A percentile compares a stretch with the other conserved stretches of the same genome.
phyloP scores from a whole-genome alignment of 2,797 vertebrate species.

The Sternotherus odoratus region DNA sequence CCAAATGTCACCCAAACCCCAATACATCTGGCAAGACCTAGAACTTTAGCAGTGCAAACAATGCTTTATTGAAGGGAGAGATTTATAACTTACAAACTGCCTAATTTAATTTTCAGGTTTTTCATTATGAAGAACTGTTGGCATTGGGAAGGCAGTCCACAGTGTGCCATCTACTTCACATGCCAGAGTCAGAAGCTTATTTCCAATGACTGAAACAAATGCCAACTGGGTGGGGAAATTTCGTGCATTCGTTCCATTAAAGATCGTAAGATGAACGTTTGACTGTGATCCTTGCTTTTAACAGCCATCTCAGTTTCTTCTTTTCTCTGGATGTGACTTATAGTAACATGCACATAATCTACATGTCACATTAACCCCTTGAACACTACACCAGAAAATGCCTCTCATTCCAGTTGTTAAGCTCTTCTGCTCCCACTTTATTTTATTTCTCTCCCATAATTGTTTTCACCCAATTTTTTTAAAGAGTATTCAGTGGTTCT shows the following conservation, averaged over 20 bases:
- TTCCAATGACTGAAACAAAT: background rate
- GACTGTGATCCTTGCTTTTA: background rate
- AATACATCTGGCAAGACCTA: background rate
- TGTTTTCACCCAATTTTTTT: background rate
- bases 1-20: background rate
- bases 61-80: background rate
- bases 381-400: background rate
- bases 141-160: background rate
- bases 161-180: background rate
- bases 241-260: background rate
- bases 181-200: background rate
- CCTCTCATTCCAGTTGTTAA: background rate
- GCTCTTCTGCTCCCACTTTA: background rate
- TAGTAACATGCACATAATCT: constrained; percentile 49
- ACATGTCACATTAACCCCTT: background rate
- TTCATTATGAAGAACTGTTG: background rate
- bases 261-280: background rate
- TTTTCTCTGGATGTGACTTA: background rate
- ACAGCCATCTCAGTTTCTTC: background rate
- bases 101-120: background rate
- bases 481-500: background rate
- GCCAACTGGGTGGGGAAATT: background rate
- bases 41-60: background rate
- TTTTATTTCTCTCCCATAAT: background rate
- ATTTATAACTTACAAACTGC: background rate